These are phyloP conservation scores for Brenthis daphne DNA, from an alignment of 2,888 invertebrate genomes.

Conservation along the genomic window DNA sequence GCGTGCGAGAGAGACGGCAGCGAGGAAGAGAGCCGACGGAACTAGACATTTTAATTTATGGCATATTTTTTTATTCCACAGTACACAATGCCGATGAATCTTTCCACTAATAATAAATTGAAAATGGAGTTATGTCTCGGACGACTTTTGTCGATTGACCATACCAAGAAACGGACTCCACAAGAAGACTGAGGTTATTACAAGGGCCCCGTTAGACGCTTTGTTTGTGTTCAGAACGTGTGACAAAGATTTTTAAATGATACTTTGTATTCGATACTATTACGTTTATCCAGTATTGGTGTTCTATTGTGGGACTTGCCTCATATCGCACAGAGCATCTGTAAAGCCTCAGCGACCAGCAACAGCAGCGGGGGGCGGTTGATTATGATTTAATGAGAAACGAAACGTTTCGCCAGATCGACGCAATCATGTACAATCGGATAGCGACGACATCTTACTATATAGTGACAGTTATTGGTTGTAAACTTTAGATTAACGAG, in stretches of 20 bases:
- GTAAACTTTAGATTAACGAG: slow-evolving; percentile 5
- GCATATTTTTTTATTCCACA: slow-evolving; percentile 69
- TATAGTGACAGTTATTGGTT: slow-evolving; percentile 28
- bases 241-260: slow-evolving; percentile 67
- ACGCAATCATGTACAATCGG: slow-evolving; percentile 45
- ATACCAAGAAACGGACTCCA: slow-evolving; percentile 79
- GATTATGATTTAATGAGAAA: slow-evolving; percentile 72
- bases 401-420: slow-evolving; percentile 55
- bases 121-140: slow-evolving; percentile 70
- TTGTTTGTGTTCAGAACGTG: slow-evolving; percentile 64
- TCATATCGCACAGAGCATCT: no score
- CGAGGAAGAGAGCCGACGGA: slow-evolving; percentile 55
- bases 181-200: slow-evolving; percentile 69
- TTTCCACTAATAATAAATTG: slow-evolving; percentile 78
- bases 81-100: slow-evolving; percentile 75
- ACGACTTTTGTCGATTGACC: slow-evolving; percentile 64
- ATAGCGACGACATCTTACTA: slow-evolving; percentile 57
- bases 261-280: slow-evolving; percentile 59
- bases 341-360: slow-evolving; percentile 39
- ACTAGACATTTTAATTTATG: slow-evolving; percentile 81
- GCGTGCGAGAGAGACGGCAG: slow-evolving; percentile 61
- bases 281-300: slow-evolving; percentile 60
- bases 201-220: slow-evolving; percentile 59
- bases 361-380: slow-evolving; percentile 58
- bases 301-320: slow-evolving; percentile 56